Evolutionary conservation across 2,888 invertebrate genomes (phyloP), one percentile per base, ranked within the genome.

Genomic region (Phytoseiulus persimilis): DNA sequence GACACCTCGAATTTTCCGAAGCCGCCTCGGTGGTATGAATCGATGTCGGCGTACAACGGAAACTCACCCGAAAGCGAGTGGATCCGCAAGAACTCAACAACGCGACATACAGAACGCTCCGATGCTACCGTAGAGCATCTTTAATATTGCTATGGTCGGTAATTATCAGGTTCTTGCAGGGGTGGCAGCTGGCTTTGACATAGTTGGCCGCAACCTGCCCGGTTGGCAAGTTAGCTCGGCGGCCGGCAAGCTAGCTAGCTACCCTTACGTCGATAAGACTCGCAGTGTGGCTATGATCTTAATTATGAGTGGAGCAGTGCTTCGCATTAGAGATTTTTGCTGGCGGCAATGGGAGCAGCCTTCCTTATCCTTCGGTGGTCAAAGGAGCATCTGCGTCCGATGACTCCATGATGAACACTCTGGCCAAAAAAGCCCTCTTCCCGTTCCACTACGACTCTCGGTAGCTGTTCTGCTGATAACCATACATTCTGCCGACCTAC

Each of bases 291-390:
- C 65, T 65, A 65, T 65, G 65, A 65, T 65, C 65, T 65, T 65
- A 65, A 65, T 65, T 65, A 65, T 65, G 65, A 65, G 65, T 65
- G 65, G 65, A 65, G 65, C 65, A 65, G 65, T 65, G 65, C 65
- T 65, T 65, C 65, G 87, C 87, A 87, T 87, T 87, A 87, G 87
- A 87, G 87, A 87, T 87, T 87, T 87, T 87, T 87, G 65, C 65
- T 65, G 65, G 14, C 65, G 65, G 65, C 65, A 65, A 65, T 65
- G 31, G 87, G 39, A 31, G 87, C 45, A 32, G 87, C 6, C 39
- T 87, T 87, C 32, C 32, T 31, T 39, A n/a, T 39, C 32, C n/a
- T 33, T 33, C 32, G 45, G 87, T 33, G 45, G 33, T 33, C 23
- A 45, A 39, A 33, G 87, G 45, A 45, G 87, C 87, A 87, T 87